Base-by-base conservation (phyloP, 1,140 invertebrate species). In the Anastrepha ludens region DNA sequence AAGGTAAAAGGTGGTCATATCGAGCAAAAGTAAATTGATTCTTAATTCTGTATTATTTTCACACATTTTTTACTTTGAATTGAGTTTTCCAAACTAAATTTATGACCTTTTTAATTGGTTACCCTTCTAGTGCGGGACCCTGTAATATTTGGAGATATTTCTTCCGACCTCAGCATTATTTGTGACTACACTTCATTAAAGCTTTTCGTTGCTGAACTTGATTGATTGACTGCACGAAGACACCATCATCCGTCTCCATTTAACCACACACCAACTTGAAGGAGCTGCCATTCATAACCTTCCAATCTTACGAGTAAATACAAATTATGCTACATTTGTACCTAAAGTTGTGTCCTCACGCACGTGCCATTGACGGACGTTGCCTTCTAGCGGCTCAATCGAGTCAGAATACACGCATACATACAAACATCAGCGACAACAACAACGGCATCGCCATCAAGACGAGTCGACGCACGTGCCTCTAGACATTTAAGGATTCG, bases 281-380 rank as follows among this genome's bases (percentile, higher is more conserved):
- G 4, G 29, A 44, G 13, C 67, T 11, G 44, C 41, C 5, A 74
- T 39, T 74, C 67, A 17, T 67, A 67, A 67, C 13, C 13, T 44
- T 15, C 39, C 60, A 62, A 17, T 4, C 60, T 62, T 62, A 62
- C 17, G 44, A 29, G 44, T 44, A 44, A 41, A 55, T 9, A 81
- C 47, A 8, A 81, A 55, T 55, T 81, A 55, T 4, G 11, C 9
- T 41, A 3, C 47, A 58, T 81, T 44, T 74, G 44, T 74, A 74
- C 44, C 29, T 41, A 74, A 74, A 74, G 6, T 17, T 11, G 47
- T 29, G 9, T 11, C 20, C 47, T 58, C 15, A 81, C 74, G 74
- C 74, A 81, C 74, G 74, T 81, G 74, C 74, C 13, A 81, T 55
- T 58, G 74, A 81, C 47, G 74, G 74, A 81, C 74, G 47, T 81